phyloP scores from a whole-genome alignment of 2,888 invertebrate genomes.

The Limenitis camilla region DNA sequence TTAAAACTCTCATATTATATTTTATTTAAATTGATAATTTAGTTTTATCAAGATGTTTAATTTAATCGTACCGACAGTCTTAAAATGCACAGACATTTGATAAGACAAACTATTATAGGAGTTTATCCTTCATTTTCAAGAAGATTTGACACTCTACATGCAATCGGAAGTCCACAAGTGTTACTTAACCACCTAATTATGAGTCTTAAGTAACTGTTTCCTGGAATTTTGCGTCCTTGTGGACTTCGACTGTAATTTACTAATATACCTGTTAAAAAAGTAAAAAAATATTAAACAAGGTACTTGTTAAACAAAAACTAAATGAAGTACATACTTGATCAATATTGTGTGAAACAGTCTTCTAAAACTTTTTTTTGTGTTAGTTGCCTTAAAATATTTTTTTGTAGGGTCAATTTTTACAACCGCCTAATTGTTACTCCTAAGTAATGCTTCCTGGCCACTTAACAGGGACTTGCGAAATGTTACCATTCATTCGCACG shows the following conservation, averaged over 20 bases:
- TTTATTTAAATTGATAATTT: no score
- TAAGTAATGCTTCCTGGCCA: constrained; percentile 12
- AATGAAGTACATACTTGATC: no score
- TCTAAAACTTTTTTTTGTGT: no score
- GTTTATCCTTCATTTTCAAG: not conserved
- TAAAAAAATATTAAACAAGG: no score
- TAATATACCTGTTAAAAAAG: constrained; percentile 13
- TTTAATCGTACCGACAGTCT: no score
- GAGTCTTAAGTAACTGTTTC: constrained; percentile 50
- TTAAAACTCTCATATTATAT: no score
- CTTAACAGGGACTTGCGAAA: constrained; percentile 12
- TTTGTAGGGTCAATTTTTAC: not conserved
- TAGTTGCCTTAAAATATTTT: no score
- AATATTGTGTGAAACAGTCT: no score
- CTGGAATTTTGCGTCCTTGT: constrained; percentile 42
- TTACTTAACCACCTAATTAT: constrained; percentile 61
- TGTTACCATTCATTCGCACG: no score
- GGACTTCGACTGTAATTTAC: constrained; percentile 24
- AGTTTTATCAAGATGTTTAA: no score
- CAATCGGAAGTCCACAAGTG: constrained; percentile 58
- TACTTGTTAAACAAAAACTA: no score
- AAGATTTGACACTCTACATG: constrained; percentile 34
- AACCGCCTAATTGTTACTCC: not conserved
- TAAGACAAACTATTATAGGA: not conserved
- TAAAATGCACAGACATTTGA: no score